phyloP scores from a whole-genome alignment of 2,888 invertebrate genomes.

The Oxyteleia sp. region DNA sequence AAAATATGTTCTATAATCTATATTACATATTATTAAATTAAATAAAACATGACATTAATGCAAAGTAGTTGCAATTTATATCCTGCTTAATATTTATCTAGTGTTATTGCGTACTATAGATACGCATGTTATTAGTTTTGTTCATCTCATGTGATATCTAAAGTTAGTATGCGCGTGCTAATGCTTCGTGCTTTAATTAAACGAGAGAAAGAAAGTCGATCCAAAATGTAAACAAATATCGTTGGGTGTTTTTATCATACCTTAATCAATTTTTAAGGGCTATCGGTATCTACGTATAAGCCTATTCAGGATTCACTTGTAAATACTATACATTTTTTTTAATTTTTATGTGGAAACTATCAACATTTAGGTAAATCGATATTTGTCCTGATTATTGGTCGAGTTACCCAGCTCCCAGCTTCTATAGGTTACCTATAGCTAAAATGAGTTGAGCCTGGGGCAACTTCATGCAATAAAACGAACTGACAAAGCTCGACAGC shows the following conservation, averaged over 20 bases:
- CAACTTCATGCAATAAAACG: slow-evolving; percentile 72
- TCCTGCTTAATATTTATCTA: too few relatives aligned
- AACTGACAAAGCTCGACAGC: slow-evolving; percentile 73
- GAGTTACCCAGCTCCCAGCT: slow-evolving; percentile 47
- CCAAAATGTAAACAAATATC: slow-evolving; percentile 21
- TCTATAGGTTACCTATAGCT: slow-evolving; percentile 45
- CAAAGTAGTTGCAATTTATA: too few relatives aligned
- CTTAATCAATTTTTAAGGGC: slow-evolving; percentile 1
- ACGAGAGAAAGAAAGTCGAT: slow-evolving; percentile 43
- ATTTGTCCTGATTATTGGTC: slow-evolving; percentile 66
- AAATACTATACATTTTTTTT: slow-evolving; percentile 31
- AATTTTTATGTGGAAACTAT: slow-evolving; percentile 41
- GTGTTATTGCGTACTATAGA: slow-evolving; percentile 24
- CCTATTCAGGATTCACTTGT: slow-evolving; percentile 14
- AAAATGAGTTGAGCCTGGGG: slow-evolving; percentile 41
- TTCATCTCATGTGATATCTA: slow-evolving; percentile 39
- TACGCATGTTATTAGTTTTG: slow-evolving; percentile 16
- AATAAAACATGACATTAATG: too few relatives aligned
- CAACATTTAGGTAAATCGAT: slow-evolving; percentile 54
- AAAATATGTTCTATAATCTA: too few relatives aligned
- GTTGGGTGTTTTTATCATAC: background rate
- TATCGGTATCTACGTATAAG: slow-evolving; percentile 13
- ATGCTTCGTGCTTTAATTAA: slow-evolving; percentile 55
- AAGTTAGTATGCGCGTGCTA: slow-evolving; percentile 53
- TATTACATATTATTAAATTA: too few relatives aligned